Percentiles rank a stretch among this genome's conserved stretches.
Conservation (phyloP, 2,797 vertebrate genomes). For the Channa striata region DNA sequence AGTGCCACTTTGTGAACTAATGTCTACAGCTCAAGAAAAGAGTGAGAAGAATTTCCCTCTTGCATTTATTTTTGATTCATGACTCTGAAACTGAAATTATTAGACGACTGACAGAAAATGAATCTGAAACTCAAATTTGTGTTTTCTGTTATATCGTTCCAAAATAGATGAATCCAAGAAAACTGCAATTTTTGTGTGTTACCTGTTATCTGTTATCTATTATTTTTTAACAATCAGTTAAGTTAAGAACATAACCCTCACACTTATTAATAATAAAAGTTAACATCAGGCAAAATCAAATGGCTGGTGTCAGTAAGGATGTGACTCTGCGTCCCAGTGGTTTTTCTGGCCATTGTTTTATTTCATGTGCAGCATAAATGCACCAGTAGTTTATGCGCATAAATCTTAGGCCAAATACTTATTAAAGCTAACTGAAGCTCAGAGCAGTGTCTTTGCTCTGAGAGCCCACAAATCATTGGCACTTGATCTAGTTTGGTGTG, state of each 20-base stretch:
- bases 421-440: conserved; percentile 20
- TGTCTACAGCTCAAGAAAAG: too few relatives aligned
- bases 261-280: neutral
- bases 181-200: too few relatives aligned
- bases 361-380: conserved; percentile 13
- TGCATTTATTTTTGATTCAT: conserved; percentile 11
- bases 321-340: neutral
- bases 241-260: neutral
- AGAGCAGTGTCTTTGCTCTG: conserved; percentile 8
- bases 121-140: too few relatives aligned
- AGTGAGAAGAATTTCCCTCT: neutral
- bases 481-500: conserved; percentile 47
- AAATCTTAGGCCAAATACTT: conserved; percentile 40
- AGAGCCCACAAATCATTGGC: conserved; percentile 48
- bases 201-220: too few relatives aligned
- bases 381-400: conserved; percentile 19
- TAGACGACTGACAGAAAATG: too few relatives aligned
- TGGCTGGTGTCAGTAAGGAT: neutral
- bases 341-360: conserved; percentile 1
- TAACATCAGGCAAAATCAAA: neutral
- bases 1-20: conserved; percentile 3
- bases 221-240: too few relatives aligned
- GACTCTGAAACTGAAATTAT: neutral
- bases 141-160: too few relatives aligned
- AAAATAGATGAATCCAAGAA: too few relatives aligned